A percentile compares a stretch with the other conserved stretches of the same genome.
Conservation (phyloP, 2,888 invertebrate species). For the Oxytorus armatus region DNA sequence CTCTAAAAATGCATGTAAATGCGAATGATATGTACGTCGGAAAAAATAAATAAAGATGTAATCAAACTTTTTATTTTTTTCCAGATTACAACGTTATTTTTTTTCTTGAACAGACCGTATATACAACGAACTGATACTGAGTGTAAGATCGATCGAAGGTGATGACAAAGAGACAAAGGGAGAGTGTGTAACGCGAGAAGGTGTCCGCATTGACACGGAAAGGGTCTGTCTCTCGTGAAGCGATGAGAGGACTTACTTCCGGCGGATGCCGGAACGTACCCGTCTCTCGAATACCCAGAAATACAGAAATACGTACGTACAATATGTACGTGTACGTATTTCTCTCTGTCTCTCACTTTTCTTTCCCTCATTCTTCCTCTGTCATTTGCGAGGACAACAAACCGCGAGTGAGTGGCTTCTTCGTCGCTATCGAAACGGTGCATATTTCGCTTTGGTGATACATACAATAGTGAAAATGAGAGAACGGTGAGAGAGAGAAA, state of each 20-base stretch:
- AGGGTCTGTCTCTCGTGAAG: conserved; percentile 64
- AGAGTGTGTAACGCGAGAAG: conserved; percentile 60
- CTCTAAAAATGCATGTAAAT: too few species aligned
- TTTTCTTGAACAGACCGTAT: too few species aligned
- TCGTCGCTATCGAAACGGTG: conserved; percentile 14
- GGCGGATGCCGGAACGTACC: conserved; percentile 67
- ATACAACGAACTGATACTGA: conserved; percentile 2
- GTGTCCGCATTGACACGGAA: conserved; percentile 65
- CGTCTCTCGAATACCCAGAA: conserved; percentile 55
- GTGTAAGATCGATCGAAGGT: conserved; percentile 21
- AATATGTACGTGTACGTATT: neutral
- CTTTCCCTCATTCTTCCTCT: conserved; percentile 22
- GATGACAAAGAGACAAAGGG: conserved; percentile 32
- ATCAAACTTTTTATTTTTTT: too few species aligned
- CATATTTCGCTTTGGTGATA: conserved; percentile 34
- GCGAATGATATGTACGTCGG: too few species aligned
- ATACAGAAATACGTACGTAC: conserved; percentile 10
- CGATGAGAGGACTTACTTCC: conserved; percentile 64
- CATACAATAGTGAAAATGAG: conserved; percentile 19
- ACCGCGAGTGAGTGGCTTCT: conserved; percentile 20
- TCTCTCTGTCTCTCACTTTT: conserved; percentile 4
- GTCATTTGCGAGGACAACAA: conserved; percentile 55
- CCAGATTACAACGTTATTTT: too few species aligned
- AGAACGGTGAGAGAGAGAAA: conserved; percentile 12
- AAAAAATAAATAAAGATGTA: too few species aligned